Conservation (phyloP, 2,888 invertebrate species). For the Drepanosiphum platanoidis region DNA sequence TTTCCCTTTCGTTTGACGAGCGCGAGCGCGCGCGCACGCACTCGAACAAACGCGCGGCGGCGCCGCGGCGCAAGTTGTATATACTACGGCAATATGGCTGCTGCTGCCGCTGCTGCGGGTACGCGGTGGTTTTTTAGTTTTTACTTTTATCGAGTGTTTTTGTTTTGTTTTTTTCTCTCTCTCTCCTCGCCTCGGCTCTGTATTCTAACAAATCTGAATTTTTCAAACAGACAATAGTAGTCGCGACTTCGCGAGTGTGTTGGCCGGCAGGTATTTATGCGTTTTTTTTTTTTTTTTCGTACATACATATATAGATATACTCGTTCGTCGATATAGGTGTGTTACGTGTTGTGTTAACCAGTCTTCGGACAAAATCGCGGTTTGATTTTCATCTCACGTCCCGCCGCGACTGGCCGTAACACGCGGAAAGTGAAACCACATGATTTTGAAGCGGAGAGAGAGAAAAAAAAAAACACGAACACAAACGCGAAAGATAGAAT, state of each 20-base stretch:
- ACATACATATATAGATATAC: too few relatives aligned
- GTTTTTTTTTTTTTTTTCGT: too few relatives aligned
- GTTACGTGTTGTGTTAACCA: conserved; percentile 34
- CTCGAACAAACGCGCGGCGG: conserved; percentile 41
- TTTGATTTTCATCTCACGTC: conserved; percentile 47
- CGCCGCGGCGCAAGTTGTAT: conserved; percentile 2
- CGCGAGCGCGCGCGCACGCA: conserved; percentile 21
- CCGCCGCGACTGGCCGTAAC: not conserved
- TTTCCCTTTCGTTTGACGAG: conserved; percentile 55
- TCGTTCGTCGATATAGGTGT: conserved; percentile 27
- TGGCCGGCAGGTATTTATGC: not conserved
- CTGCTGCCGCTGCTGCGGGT: too few relatives aligned
- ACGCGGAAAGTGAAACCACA: conserved; percentile 52
- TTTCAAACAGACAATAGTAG: conserved; percentile 22
- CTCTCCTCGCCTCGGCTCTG: too few relatives aligned
- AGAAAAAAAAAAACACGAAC: conserved; percentile 5
- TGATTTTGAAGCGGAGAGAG: not conserved
- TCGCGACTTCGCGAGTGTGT: too few relatives aligned
- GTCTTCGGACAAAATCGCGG: conserved; percentile 15
- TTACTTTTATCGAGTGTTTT: conserved; percentile 29
- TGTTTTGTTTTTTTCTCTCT: conserved; percentile 25
- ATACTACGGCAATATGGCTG: too few relatives aligned
- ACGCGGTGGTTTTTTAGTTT: not conserved
- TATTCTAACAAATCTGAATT: not conserved
- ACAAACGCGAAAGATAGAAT: not conserved